Evolutionary conservation across 2,888 invertebrate species (phyloP).

Genomic region (Punctoribates punctum): DNA sequence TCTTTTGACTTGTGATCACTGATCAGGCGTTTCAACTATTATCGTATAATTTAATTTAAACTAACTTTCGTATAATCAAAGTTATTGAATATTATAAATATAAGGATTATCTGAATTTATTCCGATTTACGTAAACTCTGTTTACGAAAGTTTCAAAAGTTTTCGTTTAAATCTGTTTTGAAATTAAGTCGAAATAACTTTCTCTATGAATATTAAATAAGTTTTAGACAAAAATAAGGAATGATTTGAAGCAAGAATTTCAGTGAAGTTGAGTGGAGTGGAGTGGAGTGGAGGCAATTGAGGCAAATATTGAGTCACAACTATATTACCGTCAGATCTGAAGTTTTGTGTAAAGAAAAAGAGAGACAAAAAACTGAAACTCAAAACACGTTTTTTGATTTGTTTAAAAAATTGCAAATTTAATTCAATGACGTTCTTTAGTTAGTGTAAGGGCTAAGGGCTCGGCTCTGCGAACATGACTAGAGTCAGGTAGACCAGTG

Average conservation of each 20-base stretch:
- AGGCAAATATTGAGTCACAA: background rate
- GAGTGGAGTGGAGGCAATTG: background rate
- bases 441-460: slow-evolving; percentile 2
- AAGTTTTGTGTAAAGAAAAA: background rate
- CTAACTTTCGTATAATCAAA: too few species aligned
- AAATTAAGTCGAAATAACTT: slow-evolving; percentile 17
- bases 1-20: too few species aligned
- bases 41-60: too few species aligned
- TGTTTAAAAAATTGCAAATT: slow-evolving; percentile 18
- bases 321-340: background rate
- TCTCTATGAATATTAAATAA: background rate
- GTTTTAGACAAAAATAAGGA: background rate
- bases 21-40: too few species aligned
- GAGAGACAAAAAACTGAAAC: background rate
- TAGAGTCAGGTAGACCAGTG: slow-evolving; percentile 19
- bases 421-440: slow-evolving; percentile 28
- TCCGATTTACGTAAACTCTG: too few species aligned
- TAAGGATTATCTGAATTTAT: too few species aligned
- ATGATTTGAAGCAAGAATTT: background rate
- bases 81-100: too few species aligned
- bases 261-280: background rate
- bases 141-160: background rate
- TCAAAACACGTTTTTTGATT: slow-evolving; percentile 30
- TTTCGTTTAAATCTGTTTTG: background rate
- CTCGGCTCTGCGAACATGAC: background rate